These are phyloP conservation scores for Cyrtorhinus lividipennis DNA, from an alignment of 1,140 invertebrate genomes.

Conservation along the genomic window DNA sequence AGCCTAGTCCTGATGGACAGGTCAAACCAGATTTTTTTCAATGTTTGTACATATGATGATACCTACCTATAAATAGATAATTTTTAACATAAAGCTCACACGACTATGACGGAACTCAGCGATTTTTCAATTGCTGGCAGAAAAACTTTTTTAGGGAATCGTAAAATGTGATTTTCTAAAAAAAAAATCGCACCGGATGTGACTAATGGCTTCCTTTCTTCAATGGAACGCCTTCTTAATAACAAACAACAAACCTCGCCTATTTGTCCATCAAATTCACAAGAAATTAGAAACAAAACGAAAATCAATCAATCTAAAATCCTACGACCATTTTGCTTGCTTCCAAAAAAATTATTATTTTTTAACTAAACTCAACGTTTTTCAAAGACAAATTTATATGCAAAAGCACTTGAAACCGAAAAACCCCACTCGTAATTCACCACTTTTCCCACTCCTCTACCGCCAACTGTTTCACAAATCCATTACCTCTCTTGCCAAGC, in stretches of 20 bases:
- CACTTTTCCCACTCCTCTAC: neutral
- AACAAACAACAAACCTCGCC: neutral
- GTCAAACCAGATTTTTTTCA: neutral
- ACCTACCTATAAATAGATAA: neutral
- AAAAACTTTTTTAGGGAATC: constrained; percentile 3
- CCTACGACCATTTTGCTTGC: constrained; percentile 9
- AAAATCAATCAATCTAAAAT: neutral
- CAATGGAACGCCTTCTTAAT: neutral
- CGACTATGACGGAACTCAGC: neutral
- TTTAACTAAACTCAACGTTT: neutral
- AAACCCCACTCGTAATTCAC: neutral
- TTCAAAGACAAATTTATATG: no score
- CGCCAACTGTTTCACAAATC: neutral
- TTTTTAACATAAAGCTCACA: neutral
- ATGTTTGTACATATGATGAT: neutral
- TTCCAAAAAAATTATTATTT: neutral
- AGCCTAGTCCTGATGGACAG: neutral
- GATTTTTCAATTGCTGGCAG: neutral
- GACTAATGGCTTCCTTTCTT: neutral
- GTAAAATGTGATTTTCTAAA: neutral
- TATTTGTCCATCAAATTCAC: neutral
- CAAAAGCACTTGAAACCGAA: no score
- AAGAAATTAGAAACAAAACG: neutral
- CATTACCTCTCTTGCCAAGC: neutral
- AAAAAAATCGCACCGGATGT: neutral